A percentile compares a stretch with the other conserved stretches of the same genome.
Conservation (phyloP, 2,888 invertebrate species). For the Xanthia togata region DNA sequence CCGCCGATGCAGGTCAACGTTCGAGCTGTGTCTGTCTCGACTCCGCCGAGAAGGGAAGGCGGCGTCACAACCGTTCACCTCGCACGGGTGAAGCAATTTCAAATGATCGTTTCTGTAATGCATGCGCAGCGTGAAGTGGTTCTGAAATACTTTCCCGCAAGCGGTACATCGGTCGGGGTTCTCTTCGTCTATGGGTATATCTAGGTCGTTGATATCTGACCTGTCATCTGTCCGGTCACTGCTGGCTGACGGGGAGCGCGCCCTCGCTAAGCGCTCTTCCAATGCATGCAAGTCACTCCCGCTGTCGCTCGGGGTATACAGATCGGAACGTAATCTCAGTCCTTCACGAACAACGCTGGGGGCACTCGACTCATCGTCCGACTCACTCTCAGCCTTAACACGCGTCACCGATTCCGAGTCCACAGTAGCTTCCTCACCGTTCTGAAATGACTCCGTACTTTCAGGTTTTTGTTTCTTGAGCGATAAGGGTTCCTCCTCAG, state of each 20-base stretch:
- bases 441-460: constrained; percentile 86
- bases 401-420: constrained; percentile 84
- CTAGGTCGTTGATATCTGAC: constrained; percentile 89
- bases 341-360: constrained; percentile 88
- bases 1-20: constrained; percentile 89
- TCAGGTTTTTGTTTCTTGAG: constrained; percentile 88
- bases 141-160: constrained; percentile 97
- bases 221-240: constrained; percentile 86
- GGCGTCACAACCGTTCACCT: constrained; percentile 97
- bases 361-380: constrained; percentile 87
- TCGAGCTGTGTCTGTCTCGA: constrained; percentile 91
- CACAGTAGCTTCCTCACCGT: constrained; percentile 83
- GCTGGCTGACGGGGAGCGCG: constrained; percentile 86
- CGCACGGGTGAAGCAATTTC: constrained; percentile 96
- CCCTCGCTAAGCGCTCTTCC: constrained; percentile 89
- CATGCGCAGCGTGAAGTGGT: constrained; percentile 96
- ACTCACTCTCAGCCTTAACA: constrained; percentile 89
- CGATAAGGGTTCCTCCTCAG: constrained; percentile 85
- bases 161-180: constrained; percentile 96
- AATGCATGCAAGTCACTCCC: constrained; percentile 88
- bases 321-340: constrained; percentile 84
- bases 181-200: constrained; percentile 96
- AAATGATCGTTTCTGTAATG: constrained; percentile 98
- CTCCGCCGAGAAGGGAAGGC: constrained; percentile 96
- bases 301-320: constrained; percentile 89